A percentile compares a stretch with the other conserved stretches of the same genome.
Conservation (phyloP, 2,113 vertebrate species). For the Corvus cornix region DNA sequence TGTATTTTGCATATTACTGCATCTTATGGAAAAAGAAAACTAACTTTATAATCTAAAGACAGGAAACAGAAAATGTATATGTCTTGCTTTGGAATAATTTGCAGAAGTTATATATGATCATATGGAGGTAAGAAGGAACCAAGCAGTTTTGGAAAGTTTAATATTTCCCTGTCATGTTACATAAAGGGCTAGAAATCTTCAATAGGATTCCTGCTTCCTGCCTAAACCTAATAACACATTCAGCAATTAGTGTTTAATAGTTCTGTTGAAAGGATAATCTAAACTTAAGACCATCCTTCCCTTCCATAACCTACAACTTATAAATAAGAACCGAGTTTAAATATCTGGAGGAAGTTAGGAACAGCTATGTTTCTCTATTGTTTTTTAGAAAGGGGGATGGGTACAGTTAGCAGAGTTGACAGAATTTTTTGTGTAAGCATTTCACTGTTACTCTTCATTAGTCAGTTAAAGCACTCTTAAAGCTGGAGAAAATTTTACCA, state of each 20-base stretch:
- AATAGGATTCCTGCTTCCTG: neutral
- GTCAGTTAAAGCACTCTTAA: neutral
- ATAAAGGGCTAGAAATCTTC: constrained; percentile 16
- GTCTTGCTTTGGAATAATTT: neutral
- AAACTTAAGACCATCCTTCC: neutral
- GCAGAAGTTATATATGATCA: neutral
- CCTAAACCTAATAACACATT: constrained; percentile 1
- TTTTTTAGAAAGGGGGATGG: neutral
- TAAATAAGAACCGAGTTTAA: neutral
- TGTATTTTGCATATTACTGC: neutral
- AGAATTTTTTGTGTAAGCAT: neutral
- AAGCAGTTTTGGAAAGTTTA: neutral
- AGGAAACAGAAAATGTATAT: neutral
- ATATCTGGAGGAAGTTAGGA: neutral
- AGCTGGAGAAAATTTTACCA: neutral
- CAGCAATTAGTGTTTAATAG: constrained; percentile 1
- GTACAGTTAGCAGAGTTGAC: neutral
- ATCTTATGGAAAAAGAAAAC: neutral
- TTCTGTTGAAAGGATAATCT: constrained; percentile 7
- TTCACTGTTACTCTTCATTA: neutral
- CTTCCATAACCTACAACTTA: neutral
- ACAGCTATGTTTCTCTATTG: neutral
- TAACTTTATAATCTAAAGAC: neutral
- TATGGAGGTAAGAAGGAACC: neutral
- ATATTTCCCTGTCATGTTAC: neutral